Evolutionary conservation across 2,113 vertebrate genomes (phyloP).

Genomic region (Campylomormyrus numenius): DNA sequence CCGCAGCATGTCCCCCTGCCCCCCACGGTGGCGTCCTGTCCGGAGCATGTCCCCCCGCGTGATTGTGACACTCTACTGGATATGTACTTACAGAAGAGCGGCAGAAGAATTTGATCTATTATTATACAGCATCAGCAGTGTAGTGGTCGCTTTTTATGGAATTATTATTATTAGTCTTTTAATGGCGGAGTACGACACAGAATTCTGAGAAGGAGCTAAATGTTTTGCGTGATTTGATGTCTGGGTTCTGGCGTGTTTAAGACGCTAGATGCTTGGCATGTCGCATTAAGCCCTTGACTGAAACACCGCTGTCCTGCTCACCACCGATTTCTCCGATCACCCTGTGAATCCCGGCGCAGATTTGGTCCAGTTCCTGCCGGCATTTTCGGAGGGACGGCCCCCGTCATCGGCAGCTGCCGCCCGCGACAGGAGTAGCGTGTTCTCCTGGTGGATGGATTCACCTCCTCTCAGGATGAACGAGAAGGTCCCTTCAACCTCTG

Average conservation of each 20-base stretch:
- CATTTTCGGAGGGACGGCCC: neutral
- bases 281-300: neutral
- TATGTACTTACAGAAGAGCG: neutral
- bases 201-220: neutral
- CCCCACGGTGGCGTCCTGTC: no score
- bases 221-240: neutral
- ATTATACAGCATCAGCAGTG: neutral
- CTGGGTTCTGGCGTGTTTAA: neutral
- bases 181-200: neutral
- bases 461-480: neutral
- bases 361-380: neutral
- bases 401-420: neutral
- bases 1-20: no score
- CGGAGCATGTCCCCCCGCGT: rapidly evolving
- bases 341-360: neutral
- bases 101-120: neutral
- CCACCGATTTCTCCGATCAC: neutral
- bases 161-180: neutral
- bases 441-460: neutral
- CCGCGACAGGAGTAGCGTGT: neutral
- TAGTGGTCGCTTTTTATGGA: neutral
- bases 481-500: no score
- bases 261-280: neutral
- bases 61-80: neutral
- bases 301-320: neutral